Percentiles rank a stretch among this genome's conserved stretches.
phyloP scores from a whole-genome alignment of 2,888 invertebrate species.

The Tinea semifulvella region DNA sequence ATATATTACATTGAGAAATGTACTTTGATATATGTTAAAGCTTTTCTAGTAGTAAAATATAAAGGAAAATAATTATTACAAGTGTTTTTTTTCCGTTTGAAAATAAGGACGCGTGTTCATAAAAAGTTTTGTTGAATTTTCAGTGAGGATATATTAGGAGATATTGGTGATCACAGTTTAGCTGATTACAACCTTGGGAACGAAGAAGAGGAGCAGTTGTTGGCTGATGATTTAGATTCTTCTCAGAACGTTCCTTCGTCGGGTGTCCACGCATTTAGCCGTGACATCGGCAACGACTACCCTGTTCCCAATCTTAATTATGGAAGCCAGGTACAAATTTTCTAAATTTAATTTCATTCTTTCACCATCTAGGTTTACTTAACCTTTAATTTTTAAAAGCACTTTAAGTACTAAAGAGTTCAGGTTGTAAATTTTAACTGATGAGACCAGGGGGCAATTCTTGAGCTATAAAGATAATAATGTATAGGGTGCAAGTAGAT shows the following conservation, averaged over 20 bases:
- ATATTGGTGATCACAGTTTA: conserved; percentile 59
- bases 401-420: no score
- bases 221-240: conserved; percentile 56
- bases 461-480: no score
- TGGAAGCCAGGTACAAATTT: background rate
- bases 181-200: conserved; percentile 61
- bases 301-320: background rate
- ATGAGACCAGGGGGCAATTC: no score
- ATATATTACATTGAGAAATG: background rate
- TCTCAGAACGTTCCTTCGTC: conserved; percentile 54
- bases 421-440: no score
- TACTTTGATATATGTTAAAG: background rate
- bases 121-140: conserved; percentile 20
- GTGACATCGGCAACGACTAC: background rate
- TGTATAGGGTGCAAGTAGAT: no score
- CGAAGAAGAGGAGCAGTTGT: conserved; percentile 57
- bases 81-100: no score
- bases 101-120: background rate
- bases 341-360: no score
- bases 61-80: background rate
- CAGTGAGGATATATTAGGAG: conserved; percentile 61
- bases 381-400: no score
- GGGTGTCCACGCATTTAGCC: no score
- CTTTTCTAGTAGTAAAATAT: no score
- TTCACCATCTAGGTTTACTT: no score